Evolutionary conservation across 2,888 invertebrate species (phyloP).

Genomic region (Drosophila bunnanda): DNA sequence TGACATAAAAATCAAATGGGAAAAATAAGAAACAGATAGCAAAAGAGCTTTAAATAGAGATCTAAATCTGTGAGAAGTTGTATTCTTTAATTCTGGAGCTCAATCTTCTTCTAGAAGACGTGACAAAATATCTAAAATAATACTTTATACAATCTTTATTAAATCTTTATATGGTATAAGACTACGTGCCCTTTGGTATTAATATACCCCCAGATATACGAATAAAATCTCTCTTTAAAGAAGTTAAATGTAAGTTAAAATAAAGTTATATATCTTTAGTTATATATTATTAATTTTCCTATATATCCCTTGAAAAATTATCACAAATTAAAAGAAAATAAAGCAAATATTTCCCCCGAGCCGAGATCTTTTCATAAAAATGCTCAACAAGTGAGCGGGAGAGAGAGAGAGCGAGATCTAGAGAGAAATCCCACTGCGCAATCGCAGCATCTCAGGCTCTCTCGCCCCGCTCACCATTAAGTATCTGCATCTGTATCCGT

Average conservation of each 20-base stretch:
- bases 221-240: background rate
- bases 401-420: background rate
- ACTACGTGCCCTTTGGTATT: background rate
- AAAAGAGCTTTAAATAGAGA: background rate
- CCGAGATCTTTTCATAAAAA: constrained; percentile 26
- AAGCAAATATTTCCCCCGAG: constrained; percentile 32
- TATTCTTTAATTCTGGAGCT: background rate
- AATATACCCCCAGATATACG: background rate
- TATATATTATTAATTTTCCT: background rate
- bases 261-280: background rate
- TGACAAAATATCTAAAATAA: background rate
- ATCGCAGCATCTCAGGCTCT: constrained; percentile 50
- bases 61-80: too few relatives aligned
- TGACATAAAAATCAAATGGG: background rate
- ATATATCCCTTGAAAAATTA: constrained; percentile 38
- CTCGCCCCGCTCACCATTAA: constrained; percentile 1
- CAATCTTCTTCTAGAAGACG: background rate
- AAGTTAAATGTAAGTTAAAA: background rate
- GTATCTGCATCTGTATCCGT: constrained; percentile 6
- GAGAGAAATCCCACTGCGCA: constrained; percentile 50
- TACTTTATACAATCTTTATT: background rate
- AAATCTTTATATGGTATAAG: background rate
- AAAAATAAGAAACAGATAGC: background rate
- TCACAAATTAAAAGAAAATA: constrained; percentile 35
- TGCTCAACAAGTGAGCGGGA: constrained; percentile 38